Conservation (phyloP, 2,888 invertebrate species). For the Rhamnusium bicolor region DNA sequence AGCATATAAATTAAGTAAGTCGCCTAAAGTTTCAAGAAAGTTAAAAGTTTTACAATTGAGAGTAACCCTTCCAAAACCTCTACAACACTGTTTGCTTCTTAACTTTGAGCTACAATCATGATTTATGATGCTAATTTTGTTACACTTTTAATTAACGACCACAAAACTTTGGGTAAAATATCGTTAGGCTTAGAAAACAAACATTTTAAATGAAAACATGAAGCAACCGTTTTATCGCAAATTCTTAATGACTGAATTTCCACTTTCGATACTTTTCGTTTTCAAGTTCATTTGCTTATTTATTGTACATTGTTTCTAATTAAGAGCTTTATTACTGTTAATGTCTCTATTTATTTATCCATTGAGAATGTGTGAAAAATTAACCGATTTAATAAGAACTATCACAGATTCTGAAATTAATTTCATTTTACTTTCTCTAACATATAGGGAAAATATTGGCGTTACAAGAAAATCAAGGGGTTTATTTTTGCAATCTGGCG, state of each 20-base stretch:
- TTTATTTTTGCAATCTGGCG: too few relatives aligned
- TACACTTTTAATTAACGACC: constrained; percentile 39
- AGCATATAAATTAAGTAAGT: constrained; percentile 19
- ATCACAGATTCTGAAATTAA: too few relatives aligned
- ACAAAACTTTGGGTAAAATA: constrained; percentile 23
- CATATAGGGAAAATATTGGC: too few relatives aligned
- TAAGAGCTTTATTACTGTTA: too few relatives aligned
- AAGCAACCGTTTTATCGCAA: neutral
- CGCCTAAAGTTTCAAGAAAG: constrained; percentile 11
- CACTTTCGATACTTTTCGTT: neutral
- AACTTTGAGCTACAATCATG: constrained; percentile 34
- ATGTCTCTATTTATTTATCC: too few relatives aligned
- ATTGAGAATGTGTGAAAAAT: too few relatives aligned
- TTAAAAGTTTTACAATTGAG: constrained; percentile 33
- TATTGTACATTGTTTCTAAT: too few relatives aligned
- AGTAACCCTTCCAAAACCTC: constrained; percentile 14
- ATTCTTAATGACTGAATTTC: neutral
- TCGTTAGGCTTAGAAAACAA: neutral
- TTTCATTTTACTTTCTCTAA: too few relatives aligned
- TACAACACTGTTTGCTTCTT: constrained; percentile 36
- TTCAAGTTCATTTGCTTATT: too few relatives aligned
- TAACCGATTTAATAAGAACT: too few relatives aligned
- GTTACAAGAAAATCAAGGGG: too few relatives aligned
- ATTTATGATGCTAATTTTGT: constrained; percentile 42
- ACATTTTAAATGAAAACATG: constrained; percentile 1